Percentiles rank a stretch among this genome's conserved stretches.
Conservation (phyloP, 2,113 vertebrate genomes). For the Aspidoscelis tigris region DNA sequence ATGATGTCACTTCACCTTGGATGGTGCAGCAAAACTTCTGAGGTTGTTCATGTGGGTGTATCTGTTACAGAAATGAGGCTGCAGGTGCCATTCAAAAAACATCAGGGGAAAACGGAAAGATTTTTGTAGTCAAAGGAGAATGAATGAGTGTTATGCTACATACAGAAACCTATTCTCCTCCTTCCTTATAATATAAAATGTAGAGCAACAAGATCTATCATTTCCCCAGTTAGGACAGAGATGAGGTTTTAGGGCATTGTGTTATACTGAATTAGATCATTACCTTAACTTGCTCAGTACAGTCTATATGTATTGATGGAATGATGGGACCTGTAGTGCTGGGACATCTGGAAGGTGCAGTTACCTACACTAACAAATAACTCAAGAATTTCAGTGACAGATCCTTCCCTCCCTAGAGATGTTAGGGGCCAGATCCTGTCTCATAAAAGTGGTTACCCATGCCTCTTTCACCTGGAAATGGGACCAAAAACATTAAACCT, state of each 20-base stretch:
- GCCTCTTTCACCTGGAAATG: not conserved
- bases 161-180: not conserved
- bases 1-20: not conserved
- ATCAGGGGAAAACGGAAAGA: not conserved
- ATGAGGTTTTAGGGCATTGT: not conserved
- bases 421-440: not conserved
- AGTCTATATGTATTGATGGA: not conserved
- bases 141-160: not conserved
- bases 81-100: conserved; percentile 5
- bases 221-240: not conserved
- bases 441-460: not conserved
- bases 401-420: not conserved
- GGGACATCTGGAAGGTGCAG: not conserved
- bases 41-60: conserved; percentile 11
- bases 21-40: not conserved
- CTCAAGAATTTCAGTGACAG: not conserved
- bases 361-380: too few relatives aligned
- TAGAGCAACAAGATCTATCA: not conserved
- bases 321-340: not conserved
- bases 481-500: not conserved
- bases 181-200: not conserved
- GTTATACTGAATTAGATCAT: not conserved
- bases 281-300: not conserved
- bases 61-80: conserved; percentile 15
- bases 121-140: not conserved